These are phyloP conservation scores for Parnassius apollo DNA, from an alignment of 2,888 invertebrate genomes.

Conservation along the genomic window DNA sequence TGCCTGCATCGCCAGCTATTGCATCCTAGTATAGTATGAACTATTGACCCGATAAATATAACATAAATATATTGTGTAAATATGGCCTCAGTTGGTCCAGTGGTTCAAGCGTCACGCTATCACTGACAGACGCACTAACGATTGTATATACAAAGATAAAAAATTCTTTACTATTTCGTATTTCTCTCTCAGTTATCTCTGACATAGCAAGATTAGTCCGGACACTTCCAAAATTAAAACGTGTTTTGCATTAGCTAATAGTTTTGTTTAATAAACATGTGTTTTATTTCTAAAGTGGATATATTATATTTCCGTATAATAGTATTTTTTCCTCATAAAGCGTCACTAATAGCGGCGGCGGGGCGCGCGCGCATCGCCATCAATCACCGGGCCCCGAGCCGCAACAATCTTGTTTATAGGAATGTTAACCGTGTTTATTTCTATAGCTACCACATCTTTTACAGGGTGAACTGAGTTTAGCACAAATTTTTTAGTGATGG, in stretches of 20 bases:
- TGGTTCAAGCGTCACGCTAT: too few species aligned
- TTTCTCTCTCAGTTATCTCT: too few species aligned
- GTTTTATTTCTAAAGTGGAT: conserved; percentile 19
- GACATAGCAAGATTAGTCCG: too few species aligned
- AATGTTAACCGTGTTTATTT: conserved; percentile 76
- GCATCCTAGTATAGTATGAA: too few species aligned
- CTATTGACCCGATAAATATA: too few species aligned
- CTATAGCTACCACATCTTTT: conserved; percentile 45
- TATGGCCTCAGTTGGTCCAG: too few species aligned
- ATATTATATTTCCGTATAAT: conserved; percentile 23
- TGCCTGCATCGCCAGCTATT: too few species aligned
- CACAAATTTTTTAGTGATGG: conserved; percentile 4
- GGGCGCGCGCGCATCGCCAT: conserved; percentile 58
- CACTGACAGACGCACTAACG: too few species aligned
- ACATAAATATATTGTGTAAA: too few species aligned
- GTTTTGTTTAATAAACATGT: conserved; percentile 11
- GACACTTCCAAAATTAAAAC: too few species aligned
- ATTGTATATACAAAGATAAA: too few species aligned
- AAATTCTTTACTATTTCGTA: too few species aligned
- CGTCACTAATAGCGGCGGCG: conserved; percentile 64
- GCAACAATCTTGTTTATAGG: conserved; percentile 77
- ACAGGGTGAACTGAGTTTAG: conserved; percentile 44
- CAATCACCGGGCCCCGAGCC: conserved; percentile 53
- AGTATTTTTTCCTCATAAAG: conserved; percentile 56
- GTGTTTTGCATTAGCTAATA: conserved; percentile 16